phyloP scores from a whole-genome alignment of 1,140 invertebrate genomes.

The Lanistes nyassanus region DNA sequence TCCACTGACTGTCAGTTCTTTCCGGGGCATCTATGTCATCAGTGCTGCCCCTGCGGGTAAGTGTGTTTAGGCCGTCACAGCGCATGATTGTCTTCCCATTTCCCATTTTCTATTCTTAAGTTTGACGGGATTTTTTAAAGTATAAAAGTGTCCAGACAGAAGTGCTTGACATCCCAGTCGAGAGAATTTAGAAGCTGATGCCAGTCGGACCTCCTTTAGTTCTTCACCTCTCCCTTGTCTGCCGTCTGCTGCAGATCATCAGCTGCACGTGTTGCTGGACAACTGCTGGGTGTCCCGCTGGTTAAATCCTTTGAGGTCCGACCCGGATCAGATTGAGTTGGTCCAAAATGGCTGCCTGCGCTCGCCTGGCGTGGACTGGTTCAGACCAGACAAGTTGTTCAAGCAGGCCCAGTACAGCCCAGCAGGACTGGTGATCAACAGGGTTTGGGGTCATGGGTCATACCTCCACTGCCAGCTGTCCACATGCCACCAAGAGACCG shows the following conservation, averaged over 20 bases:
- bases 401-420: background rate
- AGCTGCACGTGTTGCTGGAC: constrained; percentile 28
- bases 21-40: background rate
- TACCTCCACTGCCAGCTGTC: constrained; percentile 36
- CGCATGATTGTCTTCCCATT: too few relatives aligned
- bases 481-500: constrained; percentile 4
- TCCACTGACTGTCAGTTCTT: constrained; percentile 9
- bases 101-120: too few relatives aligned
- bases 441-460: background rate
- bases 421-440: constrained; percentile 9
- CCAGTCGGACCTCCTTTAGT: too few relatives aligned
- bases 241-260: constrained; percentile 12
- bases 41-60: constrained; percentile 3
- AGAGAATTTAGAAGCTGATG: too few relatives aligned
- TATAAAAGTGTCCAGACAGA: too few relatives aligned
- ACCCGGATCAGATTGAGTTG: background rate
- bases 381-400: background rate
- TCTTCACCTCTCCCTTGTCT: background rate
- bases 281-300: constrained; percentile 34
- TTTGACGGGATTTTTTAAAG: too few relatives aligned
- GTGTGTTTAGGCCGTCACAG: too few relatives aligned
- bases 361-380: background rate
- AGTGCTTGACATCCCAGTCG: too few relatives aligned
- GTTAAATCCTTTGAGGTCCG: background rate
- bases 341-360: constrained; percentile 11